Conservation (phyloP, 35 echinoderm and acorn worm species). For the Ptychodera flava region DNA sequence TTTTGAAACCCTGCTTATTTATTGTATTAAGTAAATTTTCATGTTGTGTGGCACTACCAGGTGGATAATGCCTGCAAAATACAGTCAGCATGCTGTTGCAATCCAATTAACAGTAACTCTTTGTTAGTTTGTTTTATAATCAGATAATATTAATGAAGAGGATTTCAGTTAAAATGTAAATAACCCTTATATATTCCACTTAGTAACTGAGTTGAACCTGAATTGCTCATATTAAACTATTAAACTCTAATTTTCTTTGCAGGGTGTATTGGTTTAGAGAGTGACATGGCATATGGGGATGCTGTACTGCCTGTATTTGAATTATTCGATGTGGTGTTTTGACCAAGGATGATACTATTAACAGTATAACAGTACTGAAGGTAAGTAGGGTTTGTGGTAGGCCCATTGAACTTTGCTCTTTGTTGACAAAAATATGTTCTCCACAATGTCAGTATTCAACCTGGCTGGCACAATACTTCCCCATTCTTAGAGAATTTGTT, state of each 20-base stretch:
- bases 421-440: slow-evolving; percentile 27
- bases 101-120: not conserved
- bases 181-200: no score
- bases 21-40: no score
- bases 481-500: slow-evolving; percentile 5
- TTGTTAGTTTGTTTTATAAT: not conserved
- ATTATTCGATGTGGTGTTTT: not conserved
- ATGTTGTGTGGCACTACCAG: no score
- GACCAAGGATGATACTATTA: slow-evolving; percentile 14
- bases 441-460: slow-evolving; percentile 21
- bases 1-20: no score
- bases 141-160: no score
- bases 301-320: not conserved
- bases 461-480: slow-evolving; percentile 27
- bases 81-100: no score
- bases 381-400: slow-evolving; percentile 15
- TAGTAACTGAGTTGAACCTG: not conserved
- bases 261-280: not conserved
- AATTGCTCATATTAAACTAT: not conserved
- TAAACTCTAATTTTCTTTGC: not conserved
- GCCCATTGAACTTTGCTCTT: slow-evolving; percentile 5
- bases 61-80: no score
- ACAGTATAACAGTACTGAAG: slow-evolving; percentile 3
- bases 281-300: not conserved
- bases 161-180: not conserved